These are phyloP conservation scores for Rhynchopsitta pachyrhyncha DNA, from an alignment of 2,113 vertebrate genomes.

Conservation along the genomic window DNA sequence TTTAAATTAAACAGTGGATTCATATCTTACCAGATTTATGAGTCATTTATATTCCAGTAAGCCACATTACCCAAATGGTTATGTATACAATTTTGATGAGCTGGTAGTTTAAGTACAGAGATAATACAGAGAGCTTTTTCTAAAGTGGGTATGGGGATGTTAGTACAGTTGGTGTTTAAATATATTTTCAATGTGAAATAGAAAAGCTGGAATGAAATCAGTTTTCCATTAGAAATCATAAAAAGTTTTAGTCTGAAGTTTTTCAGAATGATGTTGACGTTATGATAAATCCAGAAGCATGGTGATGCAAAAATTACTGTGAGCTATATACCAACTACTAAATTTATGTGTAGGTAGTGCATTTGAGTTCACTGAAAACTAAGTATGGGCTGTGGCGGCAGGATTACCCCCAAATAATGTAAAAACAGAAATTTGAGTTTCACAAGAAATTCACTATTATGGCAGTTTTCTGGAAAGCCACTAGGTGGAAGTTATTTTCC, in stretches of 20 bases:
- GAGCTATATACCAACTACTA: not conserved
- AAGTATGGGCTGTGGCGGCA: not conserved
- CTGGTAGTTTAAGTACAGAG: conserved; percentile 36
- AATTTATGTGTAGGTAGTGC: not conserved
- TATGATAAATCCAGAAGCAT: not conserved
- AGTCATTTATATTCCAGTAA: conserved; percentile 55
- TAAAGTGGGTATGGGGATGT: conserved; percentile 31
- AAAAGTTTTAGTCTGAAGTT: conserved; percentile 10
- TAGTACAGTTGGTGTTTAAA: conserved; percentile 19
- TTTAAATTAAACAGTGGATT: conserved; percentile 49
- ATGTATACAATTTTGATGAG: conserved; percentile 49
- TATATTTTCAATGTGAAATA: conserved; percentile 21
- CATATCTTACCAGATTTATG: conserved; percentile 26
- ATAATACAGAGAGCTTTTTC: conserved; percentile 29
- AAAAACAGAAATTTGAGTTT: not conserved
- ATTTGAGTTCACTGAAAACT: not conserved
- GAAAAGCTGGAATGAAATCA: conserved; percentile 9
- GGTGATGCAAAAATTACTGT: not conserved
- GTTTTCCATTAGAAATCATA: not conserved
- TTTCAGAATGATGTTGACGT: not conserved
- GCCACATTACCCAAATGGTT: conserved; percentile 27
- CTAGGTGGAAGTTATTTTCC: conserved; percentile 69
- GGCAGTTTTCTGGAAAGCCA: conserved; percentile 52
- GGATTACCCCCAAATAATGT: not conserved
- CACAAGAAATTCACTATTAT: not conserved